These are phyloP conservation scores for Plemyria rubiginata DNA, from an alignment of 2,888 invertebrate species.

Conservation along the genomic window DNA sequence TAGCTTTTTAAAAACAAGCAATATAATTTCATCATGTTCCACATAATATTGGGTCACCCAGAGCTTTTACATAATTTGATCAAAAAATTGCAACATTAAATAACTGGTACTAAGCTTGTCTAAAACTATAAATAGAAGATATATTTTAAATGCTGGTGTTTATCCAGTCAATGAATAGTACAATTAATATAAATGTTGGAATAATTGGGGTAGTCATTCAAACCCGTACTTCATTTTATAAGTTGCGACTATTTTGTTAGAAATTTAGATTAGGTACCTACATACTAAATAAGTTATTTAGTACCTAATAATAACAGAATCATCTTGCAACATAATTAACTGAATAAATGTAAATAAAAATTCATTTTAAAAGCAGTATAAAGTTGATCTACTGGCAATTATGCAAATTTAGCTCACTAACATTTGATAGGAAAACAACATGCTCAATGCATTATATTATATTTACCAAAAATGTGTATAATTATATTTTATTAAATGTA, in stretches of 20 bases:
- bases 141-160: conserved; percentile 80
- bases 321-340: conserved; percentile 22
- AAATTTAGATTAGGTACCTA: conserved; percentile 19
- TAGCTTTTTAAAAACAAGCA: conserved; percentile 70
- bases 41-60: conserved; percentile 77
- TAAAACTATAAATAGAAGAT: conserved; percentile 77
- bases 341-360: conserved; percentile 12
- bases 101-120: conserved; percentile 78
- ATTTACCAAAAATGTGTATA: background rate
- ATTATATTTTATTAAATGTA: no score
- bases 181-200: conserved; percentile 52
- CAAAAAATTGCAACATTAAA: conserved; percentile 79
- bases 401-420: conserved; percentile 4
- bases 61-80: conserved; percentile 79
- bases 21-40: conserved; percentile 72
- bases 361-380: conserved; percentile 15
- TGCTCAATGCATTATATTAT: background rate
- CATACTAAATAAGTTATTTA: conserved; percentile 21
- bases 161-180: conserved; percentile 67
- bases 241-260: conserved; percentile 11
- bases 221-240: conserved; percentile 64
- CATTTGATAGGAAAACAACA: background rate
- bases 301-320: no score
- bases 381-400: conserved; percentile 13
- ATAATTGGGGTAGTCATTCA: conserved; percentile 67